Evolutionary conservation across 2,797 vertebrate genomes (phyloP).

Genomic region (Sebastes cheni): DNA sequence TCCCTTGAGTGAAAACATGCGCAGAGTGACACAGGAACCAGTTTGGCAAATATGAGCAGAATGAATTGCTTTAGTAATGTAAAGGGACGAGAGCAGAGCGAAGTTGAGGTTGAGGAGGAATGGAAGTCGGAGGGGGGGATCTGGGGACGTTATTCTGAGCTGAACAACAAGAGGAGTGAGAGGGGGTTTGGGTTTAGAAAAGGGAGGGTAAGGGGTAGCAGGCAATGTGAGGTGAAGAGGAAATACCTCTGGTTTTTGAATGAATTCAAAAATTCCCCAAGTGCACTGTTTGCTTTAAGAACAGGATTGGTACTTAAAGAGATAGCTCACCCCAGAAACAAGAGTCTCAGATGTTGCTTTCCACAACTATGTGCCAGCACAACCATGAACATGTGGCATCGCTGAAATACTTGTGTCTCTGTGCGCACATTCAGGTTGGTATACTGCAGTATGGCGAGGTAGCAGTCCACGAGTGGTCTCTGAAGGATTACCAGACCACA

Average conservation of each 20-base stretch:
- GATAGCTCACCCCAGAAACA: constrained; percentile 47
- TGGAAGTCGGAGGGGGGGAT: constrained; percentile 13
- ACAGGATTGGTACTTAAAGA: constrained; percentile 57
- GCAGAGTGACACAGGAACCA: constrained; percentile 38
- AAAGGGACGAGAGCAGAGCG: constrained; percentile 50
- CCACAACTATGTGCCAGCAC: constrained; percentile 24
- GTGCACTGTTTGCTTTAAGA: constrained; percentile 66
- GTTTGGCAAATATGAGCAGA: constrained; percentile 54
- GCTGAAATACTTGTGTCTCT: constrained; percentile 31
- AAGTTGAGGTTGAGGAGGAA: constrained; percentile 43
- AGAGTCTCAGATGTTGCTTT: constrained; percentile 38
- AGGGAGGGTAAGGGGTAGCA: constrained; percentile 41
- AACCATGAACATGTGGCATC: constrained; percentile 28
- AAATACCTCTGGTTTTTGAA: constrained; percentile 81
- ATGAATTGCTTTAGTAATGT: constrained; percentile 63
- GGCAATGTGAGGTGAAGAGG: constrained; percentile 75
- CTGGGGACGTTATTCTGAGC: constrained; percentile 27
- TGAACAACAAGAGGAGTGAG: constrained; percentile 49
- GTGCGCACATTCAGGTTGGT: constrained; percentile 84
- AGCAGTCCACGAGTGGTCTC: constrained; percentile 90
- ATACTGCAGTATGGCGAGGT: constrained; percentile 93
- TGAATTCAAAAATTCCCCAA: constrained; percentile 71
- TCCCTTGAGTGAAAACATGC: constrained; percentile 57
- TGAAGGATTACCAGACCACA: constrained; percentile 89
- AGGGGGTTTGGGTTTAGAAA: constrained; percentile 40